These are phyloP conservation scores for Pentalonia nigronervosa DNA, from an alignment of 1,140 invertebrate genomes.

Conservation along the genomic window DNA sequence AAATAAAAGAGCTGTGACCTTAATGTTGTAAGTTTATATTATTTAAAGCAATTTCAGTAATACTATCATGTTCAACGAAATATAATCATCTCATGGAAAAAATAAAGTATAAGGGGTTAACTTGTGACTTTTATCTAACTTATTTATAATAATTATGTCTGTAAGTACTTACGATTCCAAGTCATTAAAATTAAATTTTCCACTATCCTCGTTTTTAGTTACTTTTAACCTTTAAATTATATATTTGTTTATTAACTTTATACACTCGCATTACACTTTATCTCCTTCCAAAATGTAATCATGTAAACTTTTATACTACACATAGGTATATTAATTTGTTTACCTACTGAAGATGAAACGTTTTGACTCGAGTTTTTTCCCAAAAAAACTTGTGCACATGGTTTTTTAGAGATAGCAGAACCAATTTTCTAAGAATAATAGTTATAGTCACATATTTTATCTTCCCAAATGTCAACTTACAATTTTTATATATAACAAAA, in stretches of 20 bases:
- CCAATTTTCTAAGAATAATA: conserved; percentile 37
- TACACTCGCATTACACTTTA: conserved; percentile 32
- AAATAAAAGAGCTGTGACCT: conserved; percentile 1
- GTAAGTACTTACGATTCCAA: not conserved
- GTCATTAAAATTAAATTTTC: conserved; percentile 53
- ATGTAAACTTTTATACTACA: conserved; percentile 32
- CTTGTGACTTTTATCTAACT: conserved; percentile 50
- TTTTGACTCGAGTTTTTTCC: not conserved
- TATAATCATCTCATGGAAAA: not conserved
- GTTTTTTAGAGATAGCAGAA: conserved; percentile 31
- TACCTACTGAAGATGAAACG: not conserved
- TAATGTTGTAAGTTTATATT: not conserved
- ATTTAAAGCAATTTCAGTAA: conserved; percentile 43
- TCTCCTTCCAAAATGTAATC: conserved; percentile 22
- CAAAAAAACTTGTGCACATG: not conserved
- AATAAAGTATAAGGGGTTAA: conserved; percentile 23
- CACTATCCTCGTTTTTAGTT: conserved; percentile 21
- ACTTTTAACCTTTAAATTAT: conserved; percentile 50
- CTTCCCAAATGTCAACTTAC: conserved; percentile 67
- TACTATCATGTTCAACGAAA: not conserved
- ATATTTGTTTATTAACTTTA: conserved; percentile 49
- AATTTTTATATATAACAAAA: not conserved
- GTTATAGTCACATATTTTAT: not conserved
- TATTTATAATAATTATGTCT: conserved; percentile 36
- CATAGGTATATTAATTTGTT: conserved; percentile 25